Percentiles rank a stretch among this genome's conserved stretches.
These are phyloP conservation scores for Thyatira batis DNA, from an alignment of 2,888 invertebrate genomes.

Conservation along the genomic window DNA sequence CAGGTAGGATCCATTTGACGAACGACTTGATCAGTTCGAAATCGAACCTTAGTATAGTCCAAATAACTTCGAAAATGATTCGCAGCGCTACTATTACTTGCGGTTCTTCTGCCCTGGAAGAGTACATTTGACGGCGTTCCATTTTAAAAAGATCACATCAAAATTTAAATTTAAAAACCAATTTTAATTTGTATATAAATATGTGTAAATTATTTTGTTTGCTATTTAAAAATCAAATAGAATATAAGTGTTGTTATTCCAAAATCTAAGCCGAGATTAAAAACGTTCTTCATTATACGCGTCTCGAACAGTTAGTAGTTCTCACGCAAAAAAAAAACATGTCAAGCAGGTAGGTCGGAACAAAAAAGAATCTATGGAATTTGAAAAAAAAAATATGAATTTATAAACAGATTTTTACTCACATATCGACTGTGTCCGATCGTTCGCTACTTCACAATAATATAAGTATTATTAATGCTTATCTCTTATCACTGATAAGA, in stretches of 20 bases:
- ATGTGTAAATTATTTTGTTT: too few relatives aligned
- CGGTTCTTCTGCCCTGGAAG: slow-evolving; percentile 60
- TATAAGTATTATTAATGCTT: background rate
- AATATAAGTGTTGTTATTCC: too few relatives aligned
- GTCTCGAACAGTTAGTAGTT: background rate
- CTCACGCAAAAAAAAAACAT: background rate
- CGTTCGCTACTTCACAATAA: background rate
- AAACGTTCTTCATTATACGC: background rate
- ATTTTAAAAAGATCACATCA: background rate
- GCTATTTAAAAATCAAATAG: too few relatives aligned
- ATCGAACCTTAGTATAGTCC: slow-evolving; percentile 68
- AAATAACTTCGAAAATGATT: slow-evolving; percentile 72
- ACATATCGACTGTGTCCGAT: background rate
- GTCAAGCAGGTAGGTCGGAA: background rate
- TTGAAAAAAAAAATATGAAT: background rate
- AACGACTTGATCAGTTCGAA: slow-evolving; percentile 74
- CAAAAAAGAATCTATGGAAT: too few relatives aligned
- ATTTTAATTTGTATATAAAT: too few relatives aligned
- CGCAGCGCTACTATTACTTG: slow-evolving; percentile 47
- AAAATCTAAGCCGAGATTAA: too few relatives aligned
- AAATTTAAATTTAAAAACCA: too few relatives aligned
- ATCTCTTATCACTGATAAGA: background rate
- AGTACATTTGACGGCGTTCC: background rate
- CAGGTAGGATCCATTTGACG: slow-evolving; percentile 78
- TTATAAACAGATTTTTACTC: background rate